A percentile compares a stretch with the other conserved stretches of the same genome.
Conservation (phyloP, 1,140 invertebrate species). For the Helicorthomorpha holstii region DNA sequence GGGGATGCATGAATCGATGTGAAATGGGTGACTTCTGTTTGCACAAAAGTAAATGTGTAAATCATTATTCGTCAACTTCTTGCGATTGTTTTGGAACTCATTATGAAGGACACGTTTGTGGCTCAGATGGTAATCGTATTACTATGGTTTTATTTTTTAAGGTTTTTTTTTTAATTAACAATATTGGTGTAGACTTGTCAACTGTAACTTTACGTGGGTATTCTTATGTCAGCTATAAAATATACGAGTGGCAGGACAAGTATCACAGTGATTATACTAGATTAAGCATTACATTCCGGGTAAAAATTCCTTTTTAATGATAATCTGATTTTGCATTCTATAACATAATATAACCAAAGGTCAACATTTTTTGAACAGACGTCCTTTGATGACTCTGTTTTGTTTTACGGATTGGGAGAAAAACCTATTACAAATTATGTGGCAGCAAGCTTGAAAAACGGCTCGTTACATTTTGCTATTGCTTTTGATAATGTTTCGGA, state of each 20-base stretch:
- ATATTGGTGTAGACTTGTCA: constrained; percentile 46
- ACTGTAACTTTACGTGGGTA: constrained; percentile 71
- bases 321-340: constrained; percentile 16
- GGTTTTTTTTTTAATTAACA: not conserved
- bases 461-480: constrained; percentile 56
- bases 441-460: constrained; percentile 57
- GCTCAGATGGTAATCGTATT: constrained; percentile 57
- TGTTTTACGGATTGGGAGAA: constrained; percentile 74
- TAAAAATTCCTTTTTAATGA: constrained; percentile 29
- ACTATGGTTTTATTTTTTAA: not conserved
- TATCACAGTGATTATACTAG: constrained; percentile 69
- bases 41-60: constrained; percentile 62
- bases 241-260: constrained; percentile 81
- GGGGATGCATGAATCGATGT: constrained; percentile 37
- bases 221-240: constrained; percentile 77
- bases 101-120: constrained; percentile 76
- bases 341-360: constrained; percentile 19
- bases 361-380: constrained; percentile 44
- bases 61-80: constrained; percentile 66
- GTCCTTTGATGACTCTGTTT: constrained; percentile 63
- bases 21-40: constrained; percentile 65
- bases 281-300: constrained; percentile 75
- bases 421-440: constrained; percentile 64
- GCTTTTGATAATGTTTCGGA: constrained; percentile 60
- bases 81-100: constrained; percentile 82